Evolutionary conservation across 2,113 vertebrate species (phyloP), one percentile per base, ranked within the genome.

Genomic region (Leuciscus idus): DNA sequence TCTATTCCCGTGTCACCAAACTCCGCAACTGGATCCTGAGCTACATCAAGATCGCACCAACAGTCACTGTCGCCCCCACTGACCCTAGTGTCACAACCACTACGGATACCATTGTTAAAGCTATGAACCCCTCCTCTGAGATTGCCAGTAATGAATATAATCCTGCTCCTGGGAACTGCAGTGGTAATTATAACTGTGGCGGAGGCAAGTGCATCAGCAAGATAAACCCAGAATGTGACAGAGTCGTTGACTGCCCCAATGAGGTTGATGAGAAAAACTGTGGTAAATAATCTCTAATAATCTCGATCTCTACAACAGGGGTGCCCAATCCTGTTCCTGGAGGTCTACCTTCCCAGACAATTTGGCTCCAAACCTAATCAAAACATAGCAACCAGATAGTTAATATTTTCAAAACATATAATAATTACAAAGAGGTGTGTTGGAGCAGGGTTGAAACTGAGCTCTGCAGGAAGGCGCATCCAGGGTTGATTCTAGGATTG

Each of bases 1-100:
- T 99, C 84, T 99, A 99, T 23, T 94, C 97, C 4, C 96, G 96
- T 0, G 91, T 99, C 30, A 99, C 97, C 83, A 93, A 87, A 84
- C 95, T 99, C 83, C 92, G 94, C 11, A 95, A 96, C 92, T 99
- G 98, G 97, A 97, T 98, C 92, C 84, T 96, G 39, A 93, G 92
- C 82, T 73, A 94, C 79, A 89, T 89, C 3, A 85, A 93, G 19
- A 91, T 90, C 48, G 83, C 21, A 62, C 30, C 55, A n/a, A 12
- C 77, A 76, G 74, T 59, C 74, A 87, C 48, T 2, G 61, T 48
- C 15, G 62, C 6, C 5, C 36, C 81, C 4, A 88, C 23, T 15
- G 21, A 78, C 52, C 26, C 23, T 2, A 81, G 57, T 9, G 19
- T 70, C 33, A 61, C 43, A 55, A 55, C 36, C 66, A 88, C 23